Conservation (phyloP, 2,888 invertebrate genomes). For the Macrophya alboannulata region DNA sequence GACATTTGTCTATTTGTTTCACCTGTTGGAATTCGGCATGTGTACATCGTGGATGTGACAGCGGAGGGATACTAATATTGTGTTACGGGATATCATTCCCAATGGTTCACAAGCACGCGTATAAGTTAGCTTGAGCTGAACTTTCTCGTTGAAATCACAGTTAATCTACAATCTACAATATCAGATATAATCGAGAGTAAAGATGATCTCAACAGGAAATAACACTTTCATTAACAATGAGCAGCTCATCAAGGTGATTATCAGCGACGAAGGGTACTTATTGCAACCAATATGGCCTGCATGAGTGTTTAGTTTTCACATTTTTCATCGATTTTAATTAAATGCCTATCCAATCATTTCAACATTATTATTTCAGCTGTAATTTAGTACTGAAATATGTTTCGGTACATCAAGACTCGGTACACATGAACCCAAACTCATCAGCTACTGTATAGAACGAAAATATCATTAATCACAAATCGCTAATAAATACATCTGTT, state of each 20-base stretch:
- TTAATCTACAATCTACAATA: not conserved
- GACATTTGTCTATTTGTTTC: not conserved
- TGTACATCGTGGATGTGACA: not conserved
- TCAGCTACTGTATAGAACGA: not conserved
- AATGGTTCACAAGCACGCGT: not conserved
- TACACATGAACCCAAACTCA: not conserved
- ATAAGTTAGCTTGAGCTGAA: not conserved
- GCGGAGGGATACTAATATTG: not conserved
- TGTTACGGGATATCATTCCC: not conserved
- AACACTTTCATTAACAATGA: no score
- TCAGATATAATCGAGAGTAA: no score
- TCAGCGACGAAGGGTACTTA: not conserved
- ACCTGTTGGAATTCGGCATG: not conserved
- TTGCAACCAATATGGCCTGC: no score
- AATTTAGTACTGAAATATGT: no score
- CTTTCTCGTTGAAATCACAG: not conserved
- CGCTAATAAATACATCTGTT: not conserved
- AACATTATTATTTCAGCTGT: no score
- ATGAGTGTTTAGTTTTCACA: no score
- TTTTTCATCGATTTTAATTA: no score
- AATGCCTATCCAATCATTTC: not conserved
- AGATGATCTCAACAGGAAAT: no score
- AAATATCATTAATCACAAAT: not conserved
- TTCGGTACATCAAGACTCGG: not conserved
- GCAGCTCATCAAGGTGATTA: not conserved